A percentile compares a stretch with the other conserved stretches of the same genome.
These are phyloP conservation scores for Hypomesus transpacificus DNA, from an alignment of 2,113 vertebrate genomes.

Conservation along the genomic window DNA sequence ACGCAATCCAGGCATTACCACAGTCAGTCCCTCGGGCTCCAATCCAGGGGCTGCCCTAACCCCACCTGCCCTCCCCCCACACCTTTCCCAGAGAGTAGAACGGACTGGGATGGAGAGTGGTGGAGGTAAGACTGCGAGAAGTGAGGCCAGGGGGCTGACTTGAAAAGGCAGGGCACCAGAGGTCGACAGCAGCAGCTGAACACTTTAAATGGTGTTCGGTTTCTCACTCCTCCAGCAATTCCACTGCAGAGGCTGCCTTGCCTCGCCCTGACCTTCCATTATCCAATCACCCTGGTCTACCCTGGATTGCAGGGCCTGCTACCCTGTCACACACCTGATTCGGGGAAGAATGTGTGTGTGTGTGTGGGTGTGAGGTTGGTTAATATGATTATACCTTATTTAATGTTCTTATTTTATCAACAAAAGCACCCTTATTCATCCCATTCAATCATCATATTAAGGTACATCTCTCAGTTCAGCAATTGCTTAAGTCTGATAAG, in stretches of 20 bases:
- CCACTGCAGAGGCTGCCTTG: conserved; percentile 25
- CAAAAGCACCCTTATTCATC: too few relatives aligned
- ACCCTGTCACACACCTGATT: conserved; percentile 20
- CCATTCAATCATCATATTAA: too few relatives aligned
- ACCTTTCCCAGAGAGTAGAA: conserved; percentile 9
- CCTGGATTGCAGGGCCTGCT: conserved; percentile 2
- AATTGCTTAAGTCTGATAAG: too few relatives aligned
- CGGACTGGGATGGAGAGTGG: conserved; percentile 54
- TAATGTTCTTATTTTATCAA: too few relatives aligned
- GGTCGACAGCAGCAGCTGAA: conserved; percentile 46
- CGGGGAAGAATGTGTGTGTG: conserved; percentile 13
- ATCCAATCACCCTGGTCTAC: conserved; percentile 32
- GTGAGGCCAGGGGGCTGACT: conserved; percentile 28
- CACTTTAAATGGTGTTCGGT: conserved; percentile 24
- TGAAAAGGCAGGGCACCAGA: conserved; percentile 38
- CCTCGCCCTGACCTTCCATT: conserved; percentile 42
- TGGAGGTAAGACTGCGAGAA: conserved; percentile 22
- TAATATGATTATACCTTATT: too few relatives aligned
- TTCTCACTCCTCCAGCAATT: conserved; percentile 27
- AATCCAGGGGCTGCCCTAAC: conserved; percentile 43
- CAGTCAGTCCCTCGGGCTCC: conserved; percentile 48
- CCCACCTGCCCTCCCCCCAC: background rate
- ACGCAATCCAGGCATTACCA: conserved; percentile 42
- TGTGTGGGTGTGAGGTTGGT: background rate
- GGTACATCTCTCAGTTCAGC: too few relatives aligned